These are phyloP conservation scores for Myrmecophaga tridactyla DNA, from an alignment of 2,113 vertebrate species.

Conservation along the genomic window DNA sequence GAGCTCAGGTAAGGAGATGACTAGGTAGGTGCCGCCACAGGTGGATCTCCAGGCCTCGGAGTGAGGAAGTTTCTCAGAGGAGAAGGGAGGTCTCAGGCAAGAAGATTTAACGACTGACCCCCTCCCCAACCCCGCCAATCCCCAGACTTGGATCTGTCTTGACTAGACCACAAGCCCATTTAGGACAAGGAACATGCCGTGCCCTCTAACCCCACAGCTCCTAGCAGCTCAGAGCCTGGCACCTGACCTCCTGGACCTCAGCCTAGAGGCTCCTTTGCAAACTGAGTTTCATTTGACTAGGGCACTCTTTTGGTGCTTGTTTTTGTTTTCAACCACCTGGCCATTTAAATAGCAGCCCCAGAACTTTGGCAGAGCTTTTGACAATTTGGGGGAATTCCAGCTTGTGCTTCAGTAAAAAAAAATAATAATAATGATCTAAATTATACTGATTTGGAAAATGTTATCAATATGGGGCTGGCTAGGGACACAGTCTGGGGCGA, in stretches of 20 bases:
- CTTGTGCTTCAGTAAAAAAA: constrained; percentile 38
- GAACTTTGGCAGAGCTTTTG: background rate
- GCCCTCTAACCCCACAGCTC: background rate
- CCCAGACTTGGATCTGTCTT: background rate
- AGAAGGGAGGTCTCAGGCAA: background rate
- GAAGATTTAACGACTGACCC: fast-evolving
- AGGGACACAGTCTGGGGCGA: background rate
- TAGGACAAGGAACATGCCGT: fast-evolving
- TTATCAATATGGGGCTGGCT: background rate
- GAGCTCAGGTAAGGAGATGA: background rate
- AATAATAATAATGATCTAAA: background rate
- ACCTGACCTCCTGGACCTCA: background rate
- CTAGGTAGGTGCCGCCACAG: background rate
- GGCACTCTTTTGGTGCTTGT: too few relatives aligned
- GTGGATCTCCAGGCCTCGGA: background rate
- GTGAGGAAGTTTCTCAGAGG: background rate
- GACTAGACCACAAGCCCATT: fast-evolving
- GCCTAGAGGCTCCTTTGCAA: background rate
- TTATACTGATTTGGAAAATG: constrained; percentile 47
- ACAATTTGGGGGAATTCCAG: background rate
- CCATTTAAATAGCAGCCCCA: background rate
- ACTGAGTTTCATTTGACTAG: background rate
- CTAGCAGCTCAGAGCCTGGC: fast-evolving
- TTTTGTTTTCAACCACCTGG: background rate
- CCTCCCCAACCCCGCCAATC: fast-evolving